Evolutionary conservation across 2,888 invertebrate genomes (phyloP).

Genomic region (Trimorus sp.): DNA sequence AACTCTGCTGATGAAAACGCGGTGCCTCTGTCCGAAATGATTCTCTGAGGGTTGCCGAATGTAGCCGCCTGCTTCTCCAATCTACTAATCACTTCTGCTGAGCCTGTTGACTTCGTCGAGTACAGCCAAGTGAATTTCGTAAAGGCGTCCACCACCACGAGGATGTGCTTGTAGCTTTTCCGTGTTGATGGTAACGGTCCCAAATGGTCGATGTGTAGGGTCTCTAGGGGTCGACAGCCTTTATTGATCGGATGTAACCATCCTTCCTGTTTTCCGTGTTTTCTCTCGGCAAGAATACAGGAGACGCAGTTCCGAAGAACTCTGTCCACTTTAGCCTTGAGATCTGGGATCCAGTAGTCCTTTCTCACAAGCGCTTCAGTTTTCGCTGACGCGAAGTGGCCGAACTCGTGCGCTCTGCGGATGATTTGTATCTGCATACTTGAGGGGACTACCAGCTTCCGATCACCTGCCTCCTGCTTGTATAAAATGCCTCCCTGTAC

Average conservation of each 20-base stretch:
- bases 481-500: neutral
- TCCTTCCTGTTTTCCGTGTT: neutral
- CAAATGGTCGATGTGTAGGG: neutral
- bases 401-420: conserved; percentile 27
- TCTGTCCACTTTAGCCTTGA: neutral
- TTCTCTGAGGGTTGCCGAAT: neutral
- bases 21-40: neutral
- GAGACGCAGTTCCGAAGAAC: neutral
- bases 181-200: no score
- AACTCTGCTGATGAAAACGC: no score
- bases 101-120: neutral
- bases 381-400: conserved; percentile 34
- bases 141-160: neutral
- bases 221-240: neutral
- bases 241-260: neutral
- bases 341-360: neutral
- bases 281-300: neutral
- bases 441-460: neutral
- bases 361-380: neutral
- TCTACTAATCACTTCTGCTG: neutral
- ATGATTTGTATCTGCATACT: conserved; percentile 27
- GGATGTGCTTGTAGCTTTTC: no score
- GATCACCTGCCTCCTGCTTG: neutral
- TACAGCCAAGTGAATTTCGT: neutral
- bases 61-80: neutral